phyloP scores from a whole-genome alignment of 2,113 vertebrate species.

The Eclectus roratus region DNA sequence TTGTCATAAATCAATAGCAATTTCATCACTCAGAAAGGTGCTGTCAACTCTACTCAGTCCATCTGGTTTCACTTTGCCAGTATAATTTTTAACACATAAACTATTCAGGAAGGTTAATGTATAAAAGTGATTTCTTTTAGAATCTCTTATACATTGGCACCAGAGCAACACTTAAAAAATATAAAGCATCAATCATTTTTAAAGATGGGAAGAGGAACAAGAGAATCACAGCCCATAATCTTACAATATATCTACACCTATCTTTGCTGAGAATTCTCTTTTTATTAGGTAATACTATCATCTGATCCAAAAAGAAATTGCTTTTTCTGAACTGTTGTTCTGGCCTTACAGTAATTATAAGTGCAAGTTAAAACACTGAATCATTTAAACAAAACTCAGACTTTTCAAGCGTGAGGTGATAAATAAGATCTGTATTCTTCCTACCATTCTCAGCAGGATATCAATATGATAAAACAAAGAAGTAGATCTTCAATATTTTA shows the following conservation, averaged over 20 bases:
- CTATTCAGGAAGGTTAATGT: conserved; percentile 66
- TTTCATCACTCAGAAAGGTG: conserved; percentile 82
- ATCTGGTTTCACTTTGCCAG: conserved; percentile 70
- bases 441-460: not conserved
- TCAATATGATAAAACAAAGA: not conserved
- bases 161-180: not conserved
- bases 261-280: not conserved
- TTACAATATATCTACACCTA: not conserved
- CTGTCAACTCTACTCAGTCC: conserved; percentile 74
- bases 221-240: not conserved
- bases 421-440: not conserved
- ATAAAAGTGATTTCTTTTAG: conserved; percentile 37
- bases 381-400: not conserved
- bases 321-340: not conserved
- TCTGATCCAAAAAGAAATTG: conserved; percentile 8
- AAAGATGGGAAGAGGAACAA: not conserved
- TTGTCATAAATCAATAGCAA: conserved; percentile 93
- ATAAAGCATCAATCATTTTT: not conserved
- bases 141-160: not conserved
- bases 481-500: not conserved
- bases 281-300: conserved; percentile 10
- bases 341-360: not conserved
- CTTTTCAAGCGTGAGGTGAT: not conserved
- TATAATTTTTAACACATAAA: conserved; percentile 59
- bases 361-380: not conserved